Evolutionary conservation across 2,113 vertebrate genomes (phyloP).

Genomic region (Engraulis encrasicolus): DNA sequence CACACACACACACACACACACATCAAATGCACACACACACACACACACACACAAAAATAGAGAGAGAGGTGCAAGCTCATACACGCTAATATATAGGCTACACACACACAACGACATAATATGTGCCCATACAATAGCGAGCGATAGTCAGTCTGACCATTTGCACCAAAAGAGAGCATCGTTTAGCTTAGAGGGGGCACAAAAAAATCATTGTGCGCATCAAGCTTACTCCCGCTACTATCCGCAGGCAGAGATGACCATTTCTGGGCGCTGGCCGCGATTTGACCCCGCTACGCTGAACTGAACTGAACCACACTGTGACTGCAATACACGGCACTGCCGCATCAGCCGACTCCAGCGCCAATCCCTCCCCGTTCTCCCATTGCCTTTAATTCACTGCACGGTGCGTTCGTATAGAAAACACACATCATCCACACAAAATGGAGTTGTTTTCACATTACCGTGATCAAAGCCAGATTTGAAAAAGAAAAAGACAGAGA

Average conservation of each 20-base stretch:
- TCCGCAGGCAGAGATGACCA: neutral
- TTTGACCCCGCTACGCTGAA: neutral
- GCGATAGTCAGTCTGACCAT: too few species aligned
- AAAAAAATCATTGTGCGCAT: neutral
- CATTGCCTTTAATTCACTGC: too few species aligned
- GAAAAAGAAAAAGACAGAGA: neutral
- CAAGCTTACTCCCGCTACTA: neutral
- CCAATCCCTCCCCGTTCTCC: neutral
- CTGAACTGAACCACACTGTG: too few species aligned
- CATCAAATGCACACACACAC: too few species aligned
- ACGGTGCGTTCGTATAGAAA: neutral
- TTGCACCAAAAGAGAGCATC: constrained; percentile 17
- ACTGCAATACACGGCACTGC: too few species aligned
- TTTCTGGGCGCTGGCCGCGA: neutral
- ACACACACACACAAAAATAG: too few species aligned
- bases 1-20: too few species aligned
- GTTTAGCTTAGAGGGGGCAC: neutral
- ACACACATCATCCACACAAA: neutral
- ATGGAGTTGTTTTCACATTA: neutral
- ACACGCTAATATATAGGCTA: too few species aligned
- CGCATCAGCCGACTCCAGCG: neutral
- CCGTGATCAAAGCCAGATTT: too few species aligned
- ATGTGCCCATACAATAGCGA: too few species aligned
- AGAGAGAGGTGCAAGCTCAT: too few species aligned
- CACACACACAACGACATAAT: too few species aligned